Evolutionary conservation across 92 coral and sea anemone species (phyloP), one percentile per base, ranked within the genome.

Genomic region (Pocillopora meandrina): DNA sequence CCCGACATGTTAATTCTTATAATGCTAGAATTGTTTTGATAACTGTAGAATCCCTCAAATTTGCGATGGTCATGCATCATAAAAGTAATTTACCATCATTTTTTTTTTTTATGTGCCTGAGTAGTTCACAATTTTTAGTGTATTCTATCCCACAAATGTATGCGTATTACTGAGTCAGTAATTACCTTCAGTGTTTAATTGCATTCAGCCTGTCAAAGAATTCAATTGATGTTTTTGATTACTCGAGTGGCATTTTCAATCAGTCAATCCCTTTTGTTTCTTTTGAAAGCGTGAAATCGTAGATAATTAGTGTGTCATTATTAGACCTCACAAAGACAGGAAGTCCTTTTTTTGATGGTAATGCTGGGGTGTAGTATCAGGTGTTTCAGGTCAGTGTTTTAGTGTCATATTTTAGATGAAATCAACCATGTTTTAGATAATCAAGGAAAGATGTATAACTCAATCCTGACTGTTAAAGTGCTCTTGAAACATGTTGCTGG

Each of bases 221-320:
- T 70, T 74, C 49, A 55, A 31, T 70, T 71, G 9, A 60, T 34
- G 19, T 10, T 59, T 61, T 36, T 70, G 76, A 21, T 77, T 70
- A 71, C 70, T 81, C 42, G 72, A 81, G 85, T 71, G 77, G 60
- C 85, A 36, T 60, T 59, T 42, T 35, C 56, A 80, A 57, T 57
- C 34, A 20, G 56, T 68, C 23, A 55, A 19, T 67, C 60, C 16
- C 31, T 16, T n/a, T 63, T 63, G 64, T 71, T 78, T 20, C 35
- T 72, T 64, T 78, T 78, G 73, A 77, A 52, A 42, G 20, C 72
- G 9, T n/a, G 7, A 9, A 19, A 33, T 35, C n/a, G 9, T 12
- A 4, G 47, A 2, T 60, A 4, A 59, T 59, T 58, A 31, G 23
- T n/a, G 59, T 55, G 42, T 36, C 21, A 52, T 70, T 70, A 17